These are phyloP conservation scores for Laupala kohalensis DNA, from an alignment of 1,140 invertebrate species.

Conservation along the genomic window DNA sequence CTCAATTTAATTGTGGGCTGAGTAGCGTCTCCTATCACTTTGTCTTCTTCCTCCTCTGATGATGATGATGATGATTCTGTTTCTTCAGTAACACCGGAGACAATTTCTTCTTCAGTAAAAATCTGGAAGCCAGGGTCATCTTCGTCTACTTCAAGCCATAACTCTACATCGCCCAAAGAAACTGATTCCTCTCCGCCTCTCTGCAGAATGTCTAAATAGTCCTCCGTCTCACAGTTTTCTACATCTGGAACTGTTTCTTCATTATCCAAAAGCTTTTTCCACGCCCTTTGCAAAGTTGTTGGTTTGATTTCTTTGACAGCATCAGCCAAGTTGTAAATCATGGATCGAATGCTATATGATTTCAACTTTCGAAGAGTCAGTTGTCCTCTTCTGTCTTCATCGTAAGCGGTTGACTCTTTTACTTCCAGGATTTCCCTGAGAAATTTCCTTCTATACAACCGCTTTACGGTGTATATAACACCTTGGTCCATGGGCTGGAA, in stretches of 20 bases:
- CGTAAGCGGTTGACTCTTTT: conserved; percentile 1
- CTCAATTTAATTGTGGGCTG: too few species aligned
- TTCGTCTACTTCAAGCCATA: neutral
- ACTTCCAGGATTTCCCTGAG: neutral
- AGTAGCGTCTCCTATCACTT: too few species aligned
- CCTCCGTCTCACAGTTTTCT: neutral
- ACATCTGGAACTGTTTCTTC: neutral
- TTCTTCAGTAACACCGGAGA: neutral
- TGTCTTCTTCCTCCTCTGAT: too few species aligned
- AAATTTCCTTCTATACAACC: neutral
- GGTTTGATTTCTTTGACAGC: conserved; percentile 2
- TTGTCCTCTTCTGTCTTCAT: neutral
- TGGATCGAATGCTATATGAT: neutral
- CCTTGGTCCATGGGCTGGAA: neutral
- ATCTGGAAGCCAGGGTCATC: conserved; percentile 1
- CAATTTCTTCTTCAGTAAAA: conserved; percentile 2
- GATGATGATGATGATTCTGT: too few species aligned
- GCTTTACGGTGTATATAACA: neutral
- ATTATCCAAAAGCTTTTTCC: neutral
- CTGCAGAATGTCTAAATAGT: neutral
- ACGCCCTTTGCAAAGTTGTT: neutral
- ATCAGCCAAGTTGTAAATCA: neutral
- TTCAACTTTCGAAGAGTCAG: neutral
- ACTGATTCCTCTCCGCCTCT: neutral
- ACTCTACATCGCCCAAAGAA: neutral